A percentile compares a stretch with the other conserved stretches of the same genome.
Evolutionary conservation across 2,888 invertebrate genomes (phyloP).

Genomic region (Neuroscelio doddi): DNA sequence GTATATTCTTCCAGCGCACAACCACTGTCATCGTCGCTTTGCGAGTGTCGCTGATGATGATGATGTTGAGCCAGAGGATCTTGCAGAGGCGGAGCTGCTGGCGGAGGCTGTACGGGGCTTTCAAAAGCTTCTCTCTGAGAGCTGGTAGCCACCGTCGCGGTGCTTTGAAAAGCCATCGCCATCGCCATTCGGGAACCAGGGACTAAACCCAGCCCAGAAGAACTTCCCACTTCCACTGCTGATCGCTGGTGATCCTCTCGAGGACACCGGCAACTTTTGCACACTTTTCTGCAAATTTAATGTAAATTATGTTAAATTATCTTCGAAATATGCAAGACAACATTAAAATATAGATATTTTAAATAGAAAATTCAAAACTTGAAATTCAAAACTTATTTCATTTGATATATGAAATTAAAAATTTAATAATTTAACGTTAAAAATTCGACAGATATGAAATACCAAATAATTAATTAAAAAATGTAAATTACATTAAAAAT

Average conservation of each 20-base stretch:
- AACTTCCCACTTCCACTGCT: constrained; percentile 59
- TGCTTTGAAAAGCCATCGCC: constrained; percentile 68
- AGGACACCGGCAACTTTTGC: constrained; percentile 86
- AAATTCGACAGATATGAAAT: no score
- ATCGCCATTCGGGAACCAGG: constrained; percentile 66
- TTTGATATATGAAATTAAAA: no score
- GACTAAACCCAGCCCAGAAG: constrained; percentile 61
- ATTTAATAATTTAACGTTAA: no score
- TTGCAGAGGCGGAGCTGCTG: constrained; percentile 58
- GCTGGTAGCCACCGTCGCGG: constrained; percentile 67
- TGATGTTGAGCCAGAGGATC: constrained; percentile 62
- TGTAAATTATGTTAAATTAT: constrained; percentile 63
- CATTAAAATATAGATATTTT: no score
- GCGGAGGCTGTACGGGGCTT: constrained; percentile 65
- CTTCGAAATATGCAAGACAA: no score
- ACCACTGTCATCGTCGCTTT: constrained; percentile 97
- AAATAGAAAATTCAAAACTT: no score
- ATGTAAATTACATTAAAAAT: no score
- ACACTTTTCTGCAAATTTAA: constrained; percentile 85
- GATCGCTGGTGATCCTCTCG: constrained; percentile 71
- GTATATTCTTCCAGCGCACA: constrained; percentile 98
- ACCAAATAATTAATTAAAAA: no score
- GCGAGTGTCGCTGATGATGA: constrained; percentile 87
- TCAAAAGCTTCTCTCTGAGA: constrained; percentile 70
- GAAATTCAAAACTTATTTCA: no score